Evolutionary conservation across 2,888 invertebrate species (phyloP).

Genomic region (Thereva nobilitata): DNA sequence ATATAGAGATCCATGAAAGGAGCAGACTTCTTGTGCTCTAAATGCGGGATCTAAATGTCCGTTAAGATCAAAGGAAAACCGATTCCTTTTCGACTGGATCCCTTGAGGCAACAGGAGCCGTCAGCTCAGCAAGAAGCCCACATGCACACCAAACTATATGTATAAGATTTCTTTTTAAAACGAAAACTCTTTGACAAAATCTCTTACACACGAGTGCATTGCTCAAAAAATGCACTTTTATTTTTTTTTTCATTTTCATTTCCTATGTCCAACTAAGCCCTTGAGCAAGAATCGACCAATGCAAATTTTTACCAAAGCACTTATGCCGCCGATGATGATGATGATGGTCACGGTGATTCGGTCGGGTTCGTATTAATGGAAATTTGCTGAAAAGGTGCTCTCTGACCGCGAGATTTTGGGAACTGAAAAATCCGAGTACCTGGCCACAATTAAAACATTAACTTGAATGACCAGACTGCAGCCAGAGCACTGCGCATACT

Average conservation of each 20-base stretch:
- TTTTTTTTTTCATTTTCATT: constrained; percentile 5
- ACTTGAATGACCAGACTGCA: neutral
- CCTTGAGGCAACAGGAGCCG: neutral
- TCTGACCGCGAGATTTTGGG: neutral
- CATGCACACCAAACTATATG: neutral
- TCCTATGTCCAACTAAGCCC: neutral
- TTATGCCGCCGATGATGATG: too few species aligned
- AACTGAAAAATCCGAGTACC: neutral
- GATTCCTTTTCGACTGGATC: constrained; percentile 18
- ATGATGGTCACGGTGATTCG: neutral
- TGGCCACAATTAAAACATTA: constrained; percentile 14
- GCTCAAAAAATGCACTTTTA: constrained; percentile 10
- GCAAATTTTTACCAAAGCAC: neutral
- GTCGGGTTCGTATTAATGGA: constrained; percentile 2
- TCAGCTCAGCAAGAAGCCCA: neutral
- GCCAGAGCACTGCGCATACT: too few species aligned
- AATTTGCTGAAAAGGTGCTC: neutral
- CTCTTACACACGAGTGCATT: constrained; percentile 18
- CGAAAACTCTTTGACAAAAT: constrained; percentile 6
- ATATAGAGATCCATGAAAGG: constrained; percentile 7
- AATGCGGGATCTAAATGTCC: neutral
- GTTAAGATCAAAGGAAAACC: constrained; percentile 25
- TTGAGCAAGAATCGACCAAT: neutral
- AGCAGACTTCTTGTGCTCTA: neutral
- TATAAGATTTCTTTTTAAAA: neutral